phyloP scores from a whole-genome alignment of 2,888 invertebrate species.

The Pecten maximus region DNA sequence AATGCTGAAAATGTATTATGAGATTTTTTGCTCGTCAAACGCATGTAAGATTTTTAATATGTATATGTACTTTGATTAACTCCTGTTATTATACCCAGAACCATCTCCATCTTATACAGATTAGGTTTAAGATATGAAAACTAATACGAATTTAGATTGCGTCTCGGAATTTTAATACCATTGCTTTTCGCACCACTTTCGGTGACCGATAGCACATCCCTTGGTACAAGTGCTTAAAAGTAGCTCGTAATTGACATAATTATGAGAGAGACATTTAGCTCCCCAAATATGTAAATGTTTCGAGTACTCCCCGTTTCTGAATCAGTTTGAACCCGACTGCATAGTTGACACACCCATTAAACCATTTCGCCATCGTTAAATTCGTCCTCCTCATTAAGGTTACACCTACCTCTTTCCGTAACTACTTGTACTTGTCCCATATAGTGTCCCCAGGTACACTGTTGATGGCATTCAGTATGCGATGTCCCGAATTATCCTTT shows the following conservation, averaged over 20 bases:
- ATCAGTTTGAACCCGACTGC: not conserved
- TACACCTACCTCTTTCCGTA: too few species aligned
- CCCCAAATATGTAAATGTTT: not conserved
- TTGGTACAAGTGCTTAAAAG: not conserved
- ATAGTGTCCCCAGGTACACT: too few species aligned
- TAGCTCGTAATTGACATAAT: too few species aligned
- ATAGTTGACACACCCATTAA: not conserved
- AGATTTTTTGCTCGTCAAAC: not conserved
- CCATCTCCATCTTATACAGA: not conserved
- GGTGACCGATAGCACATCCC: not conserved
- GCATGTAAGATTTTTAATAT: not conserved
- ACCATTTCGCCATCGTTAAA: too few species aligned
- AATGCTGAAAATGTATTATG: not conserved
- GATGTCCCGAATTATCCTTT: too few species aligned
- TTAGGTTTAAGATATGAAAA: constrained; percentile 9
- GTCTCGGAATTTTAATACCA: not conserved
- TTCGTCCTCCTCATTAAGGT: too few species aligned
- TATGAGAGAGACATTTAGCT: too few species aligned
- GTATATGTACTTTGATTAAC: not conserved
- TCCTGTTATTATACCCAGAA: not conserved
- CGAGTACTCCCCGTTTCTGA: not conserved
- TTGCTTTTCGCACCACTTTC: not conserved
- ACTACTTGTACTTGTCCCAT: too few species aligned
- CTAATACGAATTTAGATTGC: not conserved
- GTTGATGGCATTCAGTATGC: too few species aligned